Conservation (phyloP, 2,113 vertebrate species). For the Phylloscopus trochiloides region DNA sequence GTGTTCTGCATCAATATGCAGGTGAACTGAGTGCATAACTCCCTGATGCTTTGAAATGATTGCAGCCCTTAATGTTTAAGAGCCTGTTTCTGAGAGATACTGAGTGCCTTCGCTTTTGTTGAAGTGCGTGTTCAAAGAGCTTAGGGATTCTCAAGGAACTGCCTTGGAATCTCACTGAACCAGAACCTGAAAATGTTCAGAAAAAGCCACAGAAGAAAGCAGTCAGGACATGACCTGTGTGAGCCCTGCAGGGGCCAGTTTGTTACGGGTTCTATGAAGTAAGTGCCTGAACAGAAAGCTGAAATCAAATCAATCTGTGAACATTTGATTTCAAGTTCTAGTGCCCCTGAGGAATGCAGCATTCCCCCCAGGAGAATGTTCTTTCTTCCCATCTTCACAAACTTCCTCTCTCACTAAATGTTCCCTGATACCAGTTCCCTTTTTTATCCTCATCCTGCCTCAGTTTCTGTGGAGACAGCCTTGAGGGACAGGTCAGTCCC, state of each 20-base stretch:
- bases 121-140: background rate
- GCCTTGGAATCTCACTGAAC: background rate
- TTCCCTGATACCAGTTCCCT: background rate
- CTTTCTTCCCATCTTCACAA: background rate
- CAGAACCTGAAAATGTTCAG: background rate
- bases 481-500: background rate
- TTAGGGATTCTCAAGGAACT: background rate
- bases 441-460: background rate
- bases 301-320: background rate
- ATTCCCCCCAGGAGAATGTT: background rate
- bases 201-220: background rate
- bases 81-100: background rate
- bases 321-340: background rate
- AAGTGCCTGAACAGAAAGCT: background rate
- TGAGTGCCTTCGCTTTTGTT: background rate
- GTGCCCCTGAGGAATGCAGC: rapidly evolving
- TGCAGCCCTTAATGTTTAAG: background rate
- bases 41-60: background rate
- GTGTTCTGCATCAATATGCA: conserved; percentile 28
- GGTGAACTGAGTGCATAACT: conserved; percentile 1
- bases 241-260: background rate
- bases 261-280: rapidly evolving
- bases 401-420: background rate
- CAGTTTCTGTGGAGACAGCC: background rate
- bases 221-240: background rate